Conservation (phyloP, 2,797 vertebrate species). For the Cryptoblepharus egeriae region DNA sequence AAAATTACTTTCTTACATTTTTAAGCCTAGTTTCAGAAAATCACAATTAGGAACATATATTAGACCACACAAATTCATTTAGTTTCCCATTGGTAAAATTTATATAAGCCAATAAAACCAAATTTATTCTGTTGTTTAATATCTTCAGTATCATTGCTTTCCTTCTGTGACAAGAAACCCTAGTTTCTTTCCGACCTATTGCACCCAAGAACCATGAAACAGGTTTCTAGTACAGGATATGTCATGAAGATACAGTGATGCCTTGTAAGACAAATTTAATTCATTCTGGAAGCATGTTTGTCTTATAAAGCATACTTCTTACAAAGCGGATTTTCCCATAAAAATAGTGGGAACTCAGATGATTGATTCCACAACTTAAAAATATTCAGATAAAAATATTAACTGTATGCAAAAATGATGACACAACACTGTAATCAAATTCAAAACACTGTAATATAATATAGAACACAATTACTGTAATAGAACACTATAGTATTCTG, state of each 20-base stretch:
- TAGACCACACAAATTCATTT: not conserved
- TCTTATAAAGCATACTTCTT: too few relatives aligned
- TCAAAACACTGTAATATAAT: too few relatives aligned
- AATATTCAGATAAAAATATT: too few relatives aligned
- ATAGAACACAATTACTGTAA: too few relatives aligned
- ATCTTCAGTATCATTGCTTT: not conserved
- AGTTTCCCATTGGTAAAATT: not conserved
- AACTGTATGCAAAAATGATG: too few relatives aligned
- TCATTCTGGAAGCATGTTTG: too few relatives aligned
- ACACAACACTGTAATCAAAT: too few relatives aligned
- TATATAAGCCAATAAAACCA: not conserved
- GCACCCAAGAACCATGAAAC: not conserved
- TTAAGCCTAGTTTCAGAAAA: not conserved
- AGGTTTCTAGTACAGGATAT: not conserved
- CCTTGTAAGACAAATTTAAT: too few relatives aligned
- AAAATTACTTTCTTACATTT: not conserved
- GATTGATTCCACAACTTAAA: too few relatives aligned
- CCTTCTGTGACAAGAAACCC: not conserved
- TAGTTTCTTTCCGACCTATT: not conserved
- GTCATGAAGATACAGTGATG: not conserved
- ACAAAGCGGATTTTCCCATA: too few relatives aligned
- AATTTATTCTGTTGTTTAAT: not conserved
- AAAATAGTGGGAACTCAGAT: too few relatives aligned
- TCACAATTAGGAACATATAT: not conserved
- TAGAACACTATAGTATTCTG: too few relatives aligned